These are phyloP conservation scores for Heterotilapia buettikoferi DNA, from an alignment of 2,113 vertebrate genomes.

Conservation along the genomic window DNA sequence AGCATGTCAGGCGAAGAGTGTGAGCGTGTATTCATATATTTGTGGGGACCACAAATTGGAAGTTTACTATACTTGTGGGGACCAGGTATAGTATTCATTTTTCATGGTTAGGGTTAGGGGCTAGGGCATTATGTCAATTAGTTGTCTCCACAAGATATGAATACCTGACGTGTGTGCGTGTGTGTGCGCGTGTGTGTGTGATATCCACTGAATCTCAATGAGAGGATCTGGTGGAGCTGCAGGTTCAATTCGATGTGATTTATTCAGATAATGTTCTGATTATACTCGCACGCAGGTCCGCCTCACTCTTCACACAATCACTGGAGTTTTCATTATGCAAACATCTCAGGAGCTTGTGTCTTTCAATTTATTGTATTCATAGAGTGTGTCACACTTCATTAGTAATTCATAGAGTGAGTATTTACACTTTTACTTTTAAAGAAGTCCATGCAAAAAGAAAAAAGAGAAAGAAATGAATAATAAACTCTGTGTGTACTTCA, in stretches of 20 bases:
- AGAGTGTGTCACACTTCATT: neutral
- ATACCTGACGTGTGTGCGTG: accelerated
- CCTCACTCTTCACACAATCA: neutral
- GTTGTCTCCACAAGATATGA: neutral
- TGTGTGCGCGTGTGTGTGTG: accelerated
- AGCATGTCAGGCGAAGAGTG: neutral
- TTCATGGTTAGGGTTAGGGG: neutral
- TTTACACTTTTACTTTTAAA: neutral
- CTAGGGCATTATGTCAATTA: neutral
- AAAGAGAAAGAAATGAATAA: neutral
- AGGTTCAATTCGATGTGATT: neutral
- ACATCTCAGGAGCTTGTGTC: neutral
- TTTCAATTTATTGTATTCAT: neutral
- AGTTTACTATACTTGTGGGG: neutral
- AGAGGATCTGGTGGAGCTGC: neutral
- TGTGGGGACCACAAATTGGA: neutral
- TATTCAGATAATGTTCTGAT: neutral
- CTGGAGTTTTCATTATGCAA: neutral
- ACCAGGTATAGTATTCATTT: neutral
- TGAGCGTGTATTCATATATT: accelerated
- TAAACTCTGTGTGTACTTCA: accelerated
- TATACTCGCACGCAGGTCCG: neutral
- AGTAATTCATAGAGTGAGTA: neutral
- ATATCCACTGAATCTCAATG: neutral
- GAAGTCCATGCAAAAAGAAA: neutral